These are phyloP conservation scores for Forbesichthys papilliferus DNA, from an alignment of 2,113 vertebrate genomes.

Conservation along the genomic window DNA sequence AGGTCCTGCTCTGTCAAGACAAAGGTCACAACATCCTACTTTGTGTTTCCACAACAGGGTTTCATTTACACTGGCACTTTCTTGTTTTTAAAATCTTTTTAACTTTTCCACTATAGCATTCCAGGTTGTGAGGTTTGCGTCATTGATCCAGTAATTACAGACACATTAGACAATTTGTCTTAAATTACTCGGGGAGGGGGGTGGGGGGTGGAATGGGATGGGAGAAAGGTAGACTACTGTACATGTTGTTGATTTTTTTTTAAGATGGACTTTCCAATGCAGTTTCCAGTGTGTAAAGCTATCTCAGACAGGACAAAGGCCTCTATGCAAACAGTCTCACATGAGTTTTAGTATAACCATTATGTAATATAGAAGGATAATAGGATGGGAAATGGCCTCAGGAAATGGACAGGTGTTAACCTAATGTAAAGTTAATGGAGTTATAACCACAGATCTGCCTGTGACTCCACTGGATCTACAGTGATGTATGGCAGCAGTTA, in stretches of 20 bases:
- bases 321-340: conserved; percentile 6
- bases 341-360: conserved; percentile 26
- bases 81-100: too few species aligned
- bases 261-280: not conserved
- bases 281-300: not conserved
- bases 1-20: too few species aligned
- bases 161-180: not conserved
- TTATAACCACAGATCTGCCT: conserved; percentile 31
- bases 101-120: too few species aligned
- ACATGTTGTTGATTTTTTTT: not conserved
- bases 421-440: conserved; percentile 48
- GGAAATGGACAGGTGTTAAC: conserved; percentile 30
- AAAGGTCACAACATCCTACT: too few species aligned
- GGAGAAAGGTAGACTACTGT: too few species aligned
- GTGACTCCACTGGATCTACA: conserved; percentile 13
- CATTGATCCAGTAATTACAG: not conserved
- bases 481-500: too few species aligned
- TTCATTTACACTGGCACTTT: too few species aligned
- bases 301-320: not conserved
- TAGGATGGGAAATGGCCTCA: conserved; percentile 22
- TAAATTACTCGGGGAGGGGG: not conserved
- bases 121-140: not conserved
- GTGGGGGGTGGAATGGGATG: too few species aligned
- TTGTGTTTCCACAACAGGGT: too few species aligned
- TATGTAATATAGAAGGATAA: conserved; percentile 19